These are phyloP conservation scores for Drosophila suzukii DNA, from an alignment of 1,140 invertebrate genomes.

Conservation along the genomic window DNA sequence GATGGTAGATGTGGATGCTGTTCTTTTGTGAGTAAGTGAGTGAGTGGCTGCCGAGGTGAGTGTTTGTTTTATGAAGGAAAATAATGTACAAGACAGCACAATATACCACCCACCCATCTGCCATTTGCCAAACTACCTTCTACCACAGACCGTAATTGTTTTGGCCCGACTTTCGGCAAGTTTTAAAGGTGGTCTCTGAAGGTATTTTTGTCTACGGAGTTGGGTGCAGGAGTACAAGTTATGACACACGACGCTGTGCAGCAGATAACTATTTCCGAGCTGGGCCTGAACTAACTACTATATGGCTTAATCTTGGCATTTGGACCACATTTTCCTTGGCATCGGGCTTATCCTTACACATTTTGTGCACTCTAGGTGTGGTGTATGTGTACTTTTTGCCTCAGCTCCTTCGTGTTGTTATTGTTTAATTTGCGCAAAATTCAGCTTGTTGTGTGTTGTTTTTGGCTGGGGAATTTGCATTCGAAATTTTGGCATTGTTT, in stretches of 20 bases:
- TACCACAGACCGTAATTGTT: constrained; percentile 31
- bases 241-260: constrained; percentile 26
- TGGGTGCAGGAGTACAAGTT: constrained; percentile 1
- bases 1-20: constrained; percentile 32
- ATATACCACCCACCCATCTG: neutral
- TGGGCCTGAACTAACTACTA: constrained; percentile 31
- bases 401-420: constrained; percentile 28
- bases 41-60: constrained; percentile 43
- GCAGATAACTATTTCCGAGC: constrained; percentile 38
- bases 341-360: constrained; percentile 10
- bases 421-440: constrained; percentile 61
- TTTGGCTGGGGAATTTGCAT: constrained; percentile 41
- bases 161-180: constrained; percentile 29
- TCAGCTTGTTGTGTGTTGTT: constrained; percentile 30
- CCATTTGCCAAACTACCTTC: constrained; percentile 13
- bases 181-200: constrained; percentile 27
- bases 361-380: constrained; percentile 17
- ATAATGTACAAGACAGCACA: constrained; percentile 51
- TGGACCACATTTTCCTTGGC: constrained; percentile 25
- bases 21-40: constrained; percentile 28
- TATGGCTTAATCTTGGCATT: constrained; percentile 40
- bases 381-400: constrained; percentile 4
- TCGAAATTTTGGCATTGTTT: constrained; percentile 56
- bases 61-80: constrained; percentile 63
- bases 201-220: constrained; percentile 7